phyloP scores from a whole-genome alignment of 2,888 invertebrate species.

The Fabriciana adippe region DNA sequence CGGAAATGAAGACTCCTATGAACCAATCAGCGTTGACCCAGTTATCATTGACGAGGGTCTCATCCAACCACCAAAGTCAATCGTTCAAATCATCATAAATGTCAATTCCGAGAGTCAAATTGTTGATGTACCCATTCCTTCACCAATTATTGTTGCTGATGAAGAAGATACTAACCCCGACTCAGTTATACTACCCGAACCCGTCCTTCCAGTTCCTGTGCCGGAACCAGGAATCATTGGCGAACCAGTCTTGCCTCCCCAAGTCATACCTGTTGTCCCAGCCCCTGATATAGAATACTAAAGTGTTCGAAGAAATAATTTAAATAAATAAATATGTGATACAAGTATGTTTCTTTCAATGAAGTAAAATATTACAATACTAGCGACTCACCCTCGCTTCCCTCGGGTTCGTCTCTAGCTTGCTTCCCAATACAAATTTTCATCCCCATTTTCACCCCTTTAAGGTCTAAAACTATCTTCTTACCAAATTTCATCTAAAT shows the following conservation, averaged over 20 bases:
- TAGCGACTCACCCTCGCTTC: too few species aligned
- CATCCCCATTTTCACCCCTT: too few species aligned
- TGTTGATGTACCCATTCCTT: neutral
- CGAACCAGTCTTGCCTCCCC: constrained; percentile 8
- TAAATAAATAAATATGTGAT: too few species aligned
- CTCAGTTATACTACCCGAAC: too few species aligned
- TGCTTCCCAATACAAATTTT: too few species aligned
- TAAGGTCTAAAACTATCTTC: too few species aligned
- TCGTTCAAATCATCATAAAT: neutral
- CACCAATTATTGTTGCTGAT: constrained; percentile 4
- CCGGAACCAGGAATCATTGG: constrained; percentile 14
- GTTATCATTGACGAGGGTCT: constrained; percentile 28
- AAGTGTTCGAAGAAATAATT: neutral
- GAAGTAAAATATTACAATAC: too few species aligned
- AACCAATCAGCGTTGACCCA: constrained; percentile 31
- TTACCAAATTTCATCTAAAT: too few species aligned
- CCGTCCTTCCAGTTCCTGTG: constrained; percentile 15
- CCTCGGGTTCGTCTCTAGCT: too few species aligned
- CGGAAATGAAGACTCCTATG: constrained; percentile 28
- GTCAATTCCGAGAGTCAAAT: neutral
- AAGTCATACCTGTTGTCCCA: neutral
- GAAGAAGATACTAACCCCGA: constrained; percentile 1
- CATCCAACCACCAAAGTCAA: neutral
- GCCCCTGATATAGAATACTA: neutral
- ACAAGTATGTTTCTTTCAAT: too few species aligned